Evolutionary conservation across 2,113 vertebrate species (phyloP).

Genomic region (Dinomys branickii): DNA sequence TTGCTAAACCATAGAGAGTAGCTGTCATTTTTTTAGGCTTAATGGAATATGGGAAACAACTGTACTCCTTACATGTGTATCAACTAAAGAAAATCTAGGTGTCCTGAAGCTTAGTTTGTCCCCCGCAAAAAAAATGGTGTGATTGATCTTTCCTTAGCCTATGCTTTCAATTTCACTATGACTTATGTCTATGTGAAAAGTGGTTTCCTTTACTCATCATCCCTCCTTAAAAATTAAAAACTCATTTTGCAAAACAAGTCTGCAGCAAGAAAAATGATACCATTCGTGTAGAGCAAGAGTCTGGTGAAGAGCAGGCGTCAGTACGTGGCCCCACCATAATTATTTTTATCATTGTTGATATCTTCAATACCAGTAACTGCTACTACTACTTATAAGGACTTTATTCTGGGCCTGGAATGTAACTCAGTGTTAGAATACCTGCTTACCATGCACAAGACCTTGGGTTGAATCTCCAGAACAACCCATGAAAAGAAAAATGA

Average conservation of each 20-base stretch:
- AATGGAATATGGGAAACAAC: not conserved
- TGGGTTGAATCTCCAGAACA: not conserved
- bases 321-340: not conserved
- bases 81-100: not conserved
- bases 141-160: not conserved
- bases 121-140: not conserved
- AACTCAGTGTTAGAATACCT: not conserved
- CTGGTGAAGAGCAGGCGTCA: not conserved
- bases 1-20: not conserved
- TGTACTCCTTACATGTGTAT: not conserved
- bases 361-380: not conserved
- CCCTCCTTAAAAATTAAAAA: slow-evolving; percentile 41
- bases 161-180: slow-evolving; percentile 65
- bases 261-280: not conserved
- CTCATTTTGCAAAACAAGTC: not conserved
- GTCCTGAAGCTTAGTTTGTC: not conserved
- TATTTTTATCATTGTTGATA: not conserved
- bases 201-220: slow-evolving; percentile 58
- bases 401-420: not conserved
- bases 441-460: not conserved
- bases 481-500: not conserved
- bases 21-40: not conserved
- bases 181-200: slow-evolving; percentile 51
- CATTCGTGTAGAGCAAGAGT: not conserved
- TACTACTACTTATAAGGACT: not conserved